Conservation (phyloP, 1,140 invertebrate species). For the Eueides isabella region DNA sequence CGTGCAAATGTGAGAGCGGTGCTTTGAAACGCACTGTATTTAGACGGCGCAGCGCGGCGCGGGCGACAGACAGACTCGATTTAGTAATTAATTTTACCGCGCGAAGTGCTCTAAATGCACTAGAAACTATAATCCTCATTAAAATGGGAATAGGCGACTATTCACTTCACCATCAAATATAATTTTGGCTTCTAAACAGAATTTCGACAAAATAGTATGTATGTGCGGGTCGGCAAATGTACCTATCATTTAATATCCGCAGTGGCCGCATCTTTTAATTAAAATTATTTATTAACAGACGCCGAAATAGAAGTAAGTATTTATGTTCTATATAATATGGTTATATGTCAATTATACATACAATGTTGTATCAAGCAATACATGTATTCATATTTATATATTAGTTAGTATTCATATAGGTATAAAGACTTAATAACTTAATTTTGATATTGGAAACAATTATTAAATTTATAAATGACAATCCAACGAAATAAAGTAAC, state of each 20-base stretch:
- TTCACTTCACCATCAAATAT: slow-evolving; percentile 78
- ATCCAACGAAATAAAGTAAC: slow-evolving; percentile 68
- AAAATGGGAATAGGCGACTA: slow-evolving; percentile 79
- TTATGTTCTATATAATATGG: slow-evolving; percentile 17
- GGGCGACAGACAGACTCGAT: slow-evolving; percentile 67
- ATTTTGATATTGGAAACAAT: slow-evolving; percentile 34
- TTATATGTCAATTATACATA: not conserved
- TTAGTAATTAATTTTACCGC: slow-evolving; percentile 81
- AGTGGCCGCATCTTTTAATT: slow-evolving; percentile 47
- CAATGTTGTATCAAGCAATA: not conserved
- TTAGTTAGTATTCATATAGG: slow-evolving; percentile 1
- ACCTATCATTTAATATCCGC: slow-evolving; percentile 46
- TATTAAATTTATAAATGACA: slow-evolving; percentile 60
- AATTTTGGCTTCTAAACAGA: slow-evolving; percentile 77
- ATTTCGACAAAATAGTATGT: slow-evolving; percentile 60
- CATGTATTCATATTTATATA: not conserved
- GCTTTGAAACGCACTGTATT: slow-evolving; percentile 61
- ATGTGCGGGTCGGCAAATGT: slow-evolving; percentile 45
- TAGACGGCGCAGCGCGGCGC: slow-evolving; percentile 35
- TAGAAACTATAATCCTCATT: slow-evolving; percentile 81
- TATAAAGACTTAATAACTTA: slow-evolving; percentile 4
- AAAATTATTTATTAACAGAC: slow-evolving; percentile 42
- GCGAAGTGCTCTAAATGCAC: slow-evolving; percentile 79
- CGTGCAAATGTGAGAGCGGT: slow-evolving; percentile 54
- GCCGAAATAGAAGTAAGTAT: slow-evolving; percentile 21